A percentile compares a stretch with the other conserved stretches of the same genome.
Conservation (phyloP, 2,113 vertebrate genomes). For the Xiphias gladius region DNA sequence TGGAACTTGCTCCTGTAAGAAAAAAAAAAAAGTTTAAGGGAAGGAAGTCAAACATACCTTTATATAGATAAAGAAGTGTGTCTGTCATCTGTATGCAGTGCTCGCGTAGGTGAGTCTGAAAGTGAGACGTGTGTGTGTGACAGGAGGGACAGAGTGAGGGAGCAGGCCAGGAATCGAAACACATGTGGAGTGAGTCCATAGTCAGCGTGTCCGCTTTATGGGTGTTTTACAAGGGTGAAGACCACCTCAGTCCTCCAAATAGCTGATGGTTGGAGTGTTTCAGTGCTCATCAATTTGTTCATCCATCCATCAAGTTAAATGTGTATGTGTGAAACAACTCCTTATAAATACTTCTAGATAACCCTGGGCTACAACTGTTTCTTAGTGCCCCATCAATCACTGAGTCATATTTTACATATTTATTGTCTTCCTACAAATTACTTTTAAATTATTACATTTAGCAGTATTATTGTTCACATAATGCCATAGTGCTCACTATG, state of each 20-base stretch:
- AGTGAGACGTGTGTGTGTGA: constrained; percentile 20
- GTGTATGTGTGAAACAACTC: constrained; percentile 5
- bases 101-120: constrained; percentile 22
- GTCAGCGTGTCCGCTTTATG: constrained; percentile 55
- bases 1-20: constrained; percentile 57
- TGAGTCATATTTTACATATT: neutral
- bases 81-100: constrained; percentile 39
- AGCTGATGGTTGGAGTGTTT: constrained; percentile 36
- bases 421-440: neutral
- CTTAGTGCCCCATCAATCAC: neutral
- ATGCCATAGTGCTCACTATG: neutral
- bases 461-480: no score
- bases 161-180: constrained; percentile 34
- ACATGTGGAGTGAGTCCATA: constrained; percentile 56
- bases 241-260: constrained; percentile 18
- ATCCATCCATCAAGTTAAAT: constrained; percentile 45
- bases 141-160: constrained; percentile 2
- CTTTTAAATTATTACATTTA: neutral
- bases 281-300: constrained; percentile 27
- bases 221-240: constrained; percentile 39
- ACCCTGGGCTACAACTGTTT: neutral
- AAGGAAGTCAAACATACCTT: constrained; percentile 75
- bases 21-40: constrained; percentile 37
- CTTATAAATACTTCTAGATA: neutral
- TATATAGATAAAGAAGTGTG: constrained; percentile 69